phyloP scores from a whole-genome alignment of 2,888 invertebrate genomes.

The Scotopteryx bipunctaria region DNA sequence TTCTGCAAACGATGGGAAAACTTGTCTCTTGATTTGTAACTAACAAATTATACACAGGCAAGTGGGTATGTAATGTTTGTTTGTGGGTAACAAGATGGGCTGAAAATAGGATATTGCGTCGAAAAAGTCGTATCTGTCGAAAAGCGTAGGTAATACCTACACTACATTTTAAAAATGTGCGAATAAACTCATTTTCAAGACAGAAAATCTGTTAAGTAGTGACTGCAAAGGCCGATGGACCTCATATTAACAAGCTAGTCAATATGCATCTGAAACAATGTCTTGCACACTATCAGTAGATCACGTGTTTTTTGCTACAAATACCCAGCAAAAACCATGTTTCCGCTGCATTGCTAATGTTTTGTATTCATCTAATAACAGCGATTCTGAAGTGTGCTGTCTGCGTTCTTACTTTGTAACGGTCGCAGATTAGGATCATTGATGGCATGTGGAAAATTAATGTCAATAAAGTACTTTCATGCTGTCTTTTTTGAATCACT shows the following conservation, averaged over 20 bases:
- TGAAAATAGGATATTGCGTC: too few species aligned
- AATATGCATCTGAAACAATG: background rate
- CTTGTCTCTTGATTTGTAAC: conserved; percentile 4
- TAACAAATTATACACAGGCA: background rate
- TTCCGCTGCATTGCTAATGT: background rate
- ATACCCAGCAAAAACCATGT: background rate
- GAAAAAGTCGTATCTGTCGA: too few species aligned
- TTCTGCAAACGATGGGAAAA: conserved; percentile 21
- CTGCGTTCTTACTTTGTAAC: background rate
- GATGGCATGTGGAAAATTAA: too few species aligned
- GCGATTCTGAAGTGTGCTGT: background rate
- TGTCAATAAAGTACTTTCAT: too few species aligned
- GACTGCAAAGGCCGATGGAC: too few species aligned
- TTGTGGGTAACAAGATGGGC: too few species aligned
- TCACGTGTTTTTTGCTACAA: conserved; percentile 16
- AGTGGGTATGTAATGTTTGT: conserved; percentile 4
- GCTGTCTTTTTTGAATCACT: too few species aligned
- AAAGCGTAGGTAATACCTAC: too few species aligned
- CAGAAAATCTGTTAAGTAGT: too few species aligned
- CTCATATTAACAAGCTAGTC: background rate
- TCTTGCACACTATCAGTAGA: conserved; percentile 1
- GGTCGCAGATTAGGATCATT: too few species aligned
- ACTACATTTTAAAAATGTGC: too few species aligned
- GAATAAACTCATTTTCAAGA: too few species aligned
- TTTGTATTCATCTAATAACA: background rate